Conservation (phyloP, 2,113 vertebrate genomes). For the Odontesthes bonariensis region DNA sequence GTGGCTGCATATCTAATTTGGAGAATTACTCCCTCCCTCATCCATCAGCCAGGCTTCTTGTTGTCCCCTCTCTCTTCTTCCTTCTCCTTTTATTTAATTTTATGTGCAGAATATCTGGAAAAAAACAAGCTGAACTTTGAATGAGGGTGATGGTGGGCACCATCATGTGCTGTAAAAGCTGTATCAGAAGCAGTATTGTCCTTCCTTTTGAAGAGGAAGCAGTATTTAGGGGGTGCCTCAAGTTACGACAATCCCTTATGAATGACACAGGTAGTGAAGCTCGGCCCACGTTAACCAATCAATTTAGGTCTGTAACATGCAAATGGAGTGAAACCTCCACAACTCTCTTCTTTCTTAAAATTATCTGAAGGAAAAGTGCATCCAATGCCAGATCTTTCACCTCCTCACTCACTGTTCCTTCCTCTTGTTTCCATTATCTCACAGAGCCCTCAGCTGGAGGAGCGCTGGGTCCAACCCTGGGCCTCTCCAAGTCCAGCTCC, state of each 20-base stretch:
- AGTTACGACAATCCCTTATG: too few relatives aligned
- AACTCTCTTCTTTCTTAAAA: neutral
- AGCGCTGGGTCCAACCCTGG: slow-evolving; percentile 91
- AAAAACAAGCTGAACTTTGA: neutral
- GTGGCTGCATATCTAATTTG: slow-evolving; percentile 15
- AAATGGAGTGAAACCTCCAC: neutral
- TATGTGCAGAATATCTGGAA: neutral
- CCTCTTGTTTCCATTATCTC: neutral
- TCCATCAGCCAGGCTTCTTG: slow-evolving; percentile 19
- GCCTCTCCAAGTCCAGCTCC: slow-evolving; percentile 95
- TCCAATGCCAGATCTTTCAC: too few relatives aligned
- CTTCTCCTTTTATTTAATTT: slow-evolving; percentile 4
- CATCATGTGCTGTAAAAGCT: neutral
- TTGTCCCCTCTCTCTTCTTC: neutral
- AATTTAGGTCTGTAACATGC: neutral
- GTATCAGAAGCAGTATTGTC: too few relatives aligned
- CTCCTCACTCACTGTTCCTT: too few relatives aligned
- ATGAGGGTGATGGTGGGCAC: neutral
- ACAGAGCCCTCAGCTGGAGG: slow-evolving; percentile 70
- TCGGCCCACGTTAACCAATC: too few relatives aligned
- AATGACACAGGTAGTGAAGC: too few relatives aligned
- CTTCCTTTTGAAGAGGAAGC: too few relatives aligned
- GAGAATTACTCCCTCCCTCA: slow-evolving; percentile 7
- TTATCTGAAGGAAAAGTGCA: too few relatives aligned
- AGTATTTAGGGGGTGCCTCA: too few relatives aligned